A percentile compares a stretch with the other conserved stretches of the same genome.
Evolutionary conservation across 35 echinoderm and acorn worm genomes (phyloP).

Genomic region (Chiridota heheva): DNA sequence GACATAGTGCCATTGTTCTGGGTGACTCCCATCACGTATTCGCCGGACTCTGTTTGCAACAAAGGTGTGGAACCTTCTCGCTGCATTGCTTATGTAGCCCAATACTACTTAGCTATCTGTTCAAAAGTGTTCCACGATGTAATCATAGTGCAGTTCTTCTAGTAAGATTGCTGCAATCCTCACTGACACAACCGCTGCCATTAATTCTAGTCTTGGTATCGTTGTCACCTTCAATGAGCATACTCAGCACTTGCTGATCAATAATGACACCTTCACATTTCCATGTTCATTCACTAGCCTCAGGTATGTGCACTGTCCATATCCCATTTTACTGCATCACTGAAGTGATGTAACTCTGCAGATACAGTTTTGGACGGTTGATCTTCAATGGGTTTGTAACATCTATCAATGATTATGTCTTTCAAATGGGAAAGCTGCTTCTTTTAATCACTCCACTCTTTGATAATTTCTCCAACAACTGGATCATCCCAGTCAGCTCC

Average conservation of each 20-base stretch:
- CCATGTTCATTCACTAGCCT: slow-evolving; percentile 42
- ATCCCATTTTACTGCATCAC: slow-evolving; percentile 62
- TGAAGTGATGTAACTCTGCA: slow-evolving; percentile 73
- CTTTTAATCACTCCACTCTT: slow-evolving; percentile 9
- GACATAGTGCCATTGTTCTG: slow-evolving; percentile 12
- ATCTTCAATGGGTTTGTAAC: slow-evolving; percentile 48
- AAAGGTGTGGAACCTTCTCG: slow-evolving; percentile 20
- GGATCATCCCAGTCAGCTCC: slow-evolving; percentile 42
- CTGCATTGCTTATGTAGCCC: slow-evolving; percentile 55
- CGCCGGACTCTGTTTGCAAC: slow-evolving; percentile 15
- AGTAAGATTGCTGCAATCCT: slow-evolving; percentile 24
- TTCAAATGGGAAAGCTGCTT: not conserved
- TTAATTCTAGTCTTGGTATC: slow-evolving; percentile 63
- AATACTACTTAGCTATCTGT: slow-evolving; percentile 72
- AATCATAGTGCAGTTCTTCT: slow-evolving; percentile 39
- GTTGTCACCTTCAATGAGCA: slow-evolving; percentile 46
- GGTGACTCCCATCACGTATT: not conserved
- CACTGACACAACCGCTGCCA: slow-evolving; percentile 42
- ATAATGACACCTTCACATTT: slow-evolving; percentile 23
- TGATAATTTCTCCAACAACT: not conserved
- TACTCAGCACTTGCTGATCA: slow-evolving; percentile 66
- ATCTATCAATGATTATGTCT: slow-evolving; percentile 46
- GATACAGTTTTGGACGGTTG: not conserved
- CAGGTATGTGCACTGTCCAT: slow-evolving; percentile 63
- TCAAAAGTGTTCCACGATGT: slow-evolving; percentile 38